phyloP scores from a whole-genome alignment of 2,797 vertebrate genomes.

The Falco concolor region DNA sequence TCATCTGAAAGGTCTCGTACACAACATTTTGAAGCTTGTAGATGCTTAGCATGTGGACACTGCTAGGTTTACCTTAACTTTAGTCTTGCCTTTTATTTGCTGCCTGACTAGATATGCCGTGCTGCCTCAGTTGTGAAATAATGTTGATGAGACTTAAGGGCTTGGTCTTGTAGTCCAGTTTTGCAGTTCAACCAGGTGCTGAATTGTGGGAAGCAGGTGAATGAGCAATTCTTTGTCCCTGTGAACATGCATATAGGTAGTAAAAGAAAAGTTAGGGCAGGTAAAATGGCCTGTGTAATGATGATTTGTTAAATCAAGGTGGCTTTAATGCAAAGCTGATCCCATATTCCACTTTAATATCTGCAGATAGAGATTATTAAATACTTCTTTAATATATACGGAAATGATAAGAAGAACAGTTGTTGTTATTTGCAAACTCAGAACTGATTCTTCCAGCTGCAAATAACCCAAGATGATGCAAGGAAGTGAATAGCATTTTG shows the following conservation, averaged over 20 bases:
- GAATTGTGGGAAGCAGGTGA: not conserved
- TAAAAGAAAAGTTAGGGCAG: not conserved
- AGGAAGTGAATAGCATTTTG: slow-evolving; percentile 16
- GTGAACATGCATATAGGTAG: not conserved
- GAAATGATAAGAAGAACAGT: not conserved
- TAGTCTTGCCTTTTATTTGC: not conserved
- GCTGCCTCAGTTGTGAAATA: not conserved
- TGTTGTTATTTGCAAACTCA: not conserved
- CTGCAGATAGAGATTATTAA: not conserved
- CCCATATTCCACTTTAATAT: not conserved
- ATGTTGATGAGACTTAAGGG: not conserved
- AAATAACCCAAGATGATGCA: not conserved
- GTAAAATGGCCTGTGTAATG: not conserved
- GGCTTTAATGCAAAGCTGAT: not conserved
- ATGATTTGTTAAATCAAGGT: not conserved
- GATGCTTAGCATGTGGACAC: not conserved
- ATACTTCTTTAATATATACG: not conserved
- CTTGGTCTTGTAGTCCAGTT: not conserved
- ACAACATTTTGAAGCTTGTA: not conserved
- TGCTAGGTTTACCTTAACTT: not conserved
- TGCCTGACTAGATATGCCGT: not conserved
- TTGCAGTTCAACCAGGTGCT: not conserved
- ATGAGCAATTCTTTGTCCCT: not conserved
- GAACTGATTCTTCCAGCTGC: not conserved
- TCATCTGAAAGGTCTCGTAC: not conserved